Conservation (phyloP, 30 jellyfish, hydroid and myxozoan species). For the Aurelia coerulea region DNA sequence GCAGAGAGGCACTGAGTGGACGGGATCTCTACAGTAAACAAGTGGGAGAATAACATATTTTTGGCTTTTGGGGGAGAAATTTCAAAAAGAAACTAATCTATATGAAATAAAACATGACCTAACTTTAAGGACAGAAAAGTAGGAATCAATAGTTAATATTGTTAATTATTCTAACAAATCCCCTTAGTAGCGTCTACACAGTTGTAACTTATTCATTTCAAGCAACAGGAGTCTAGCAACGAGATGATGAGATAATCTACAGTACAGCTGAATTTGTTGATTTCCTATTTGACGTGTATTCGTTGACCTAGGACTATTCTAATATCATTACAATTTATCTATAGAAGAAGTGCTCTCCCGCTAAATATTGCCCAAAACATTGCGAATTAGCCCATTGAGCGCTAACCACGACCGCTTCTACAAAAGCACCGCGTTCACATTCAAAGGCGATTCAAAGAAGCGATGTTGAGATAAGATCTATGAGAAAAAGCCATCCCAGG, state of each 20-base stretch:
- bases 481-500: constrained; percentile 59
- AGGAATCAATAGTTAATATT: constrained; percentile 37
- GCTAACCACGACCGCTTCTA: constrained; percentile 61
- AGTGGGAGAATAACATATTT: too few relatives aligned
- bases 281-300: constrained; percentile 7
- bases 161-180: constrained; percentile 74
- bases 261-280: constrained; percentile 47
- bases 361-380: constrained; percentile 74
- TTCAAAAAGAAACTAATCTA: neutral
- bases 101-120: constrained; percentile 48
- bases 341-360: constrained; percentile 57
- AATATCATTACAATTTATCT: constrained; percentile 57
- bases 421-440: constrained; percentile 53
- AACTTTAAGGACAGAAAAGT: constrained; percentile 5
- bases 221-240: constrained; percentile 70
- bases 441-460: constrained; percentile 48
- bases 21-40: too few relatives aligned
- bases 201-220: constrained; percentile 31
- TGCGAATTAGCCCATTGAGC: constrained; percentile 21
- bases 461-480: constrained; percentile 58
- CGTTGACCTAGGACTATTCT: constrained; percentile 64
- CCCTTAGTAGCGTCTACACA: constrained; percentile 62
- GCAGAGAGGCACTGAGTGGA: too few relatives aligned
- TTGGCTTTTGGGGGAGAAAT: too few relatives aligned
- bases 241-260: constrained; percentile 57